Conservation (phyloP, 2,888 invertebrate genomes). For the Drosophila cognata region DNA sequence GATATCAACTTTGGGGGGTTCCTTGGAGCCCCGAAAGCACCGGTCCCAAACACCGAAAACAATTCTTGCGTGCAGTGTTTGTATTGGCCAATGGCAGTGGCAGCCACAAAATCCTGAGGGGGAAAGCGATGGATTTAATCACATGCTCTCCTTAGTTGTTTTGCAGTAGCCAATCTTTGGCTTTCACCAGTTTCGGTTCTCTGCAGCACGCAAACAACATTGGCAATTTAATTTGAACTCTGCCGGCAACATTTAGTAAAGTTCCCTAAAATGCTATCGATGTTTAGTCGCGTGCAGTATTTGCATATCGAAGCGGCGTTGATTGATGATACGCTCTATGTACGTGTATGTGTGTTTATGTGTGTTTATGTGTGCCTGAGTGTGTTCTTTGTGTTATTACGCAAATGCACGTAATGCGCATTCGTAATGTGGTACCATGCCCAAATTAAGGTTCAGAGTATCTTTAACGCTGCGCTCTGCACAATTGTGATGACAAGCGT, state of each 20-base stretch:
- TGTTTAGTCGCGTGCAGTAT: conserved; percentile 57
- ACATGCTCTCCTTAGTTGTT: conserved; percentile 6
- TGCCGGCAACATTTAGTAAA: conserved; percentile 17
- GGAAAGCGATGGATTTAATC: conserved; percentile 19
- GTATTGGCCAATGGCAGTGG: not conserved
- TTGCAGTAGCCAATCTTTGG: conserved; percentile 35
- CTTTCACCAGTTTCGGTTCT: conserved; percentile 8
- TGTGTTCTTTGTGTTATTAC: conserved; percentile 9
- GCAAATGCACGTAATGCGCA: conserved; percentile 70
- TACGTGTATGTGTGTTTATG: conserved; percentile 4
- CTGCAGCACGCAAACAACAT: conserved; percentile 55
- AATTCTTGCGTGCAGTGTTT: conserved; percentile 60
- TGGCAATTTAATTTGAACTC: conserved; percentile 39
- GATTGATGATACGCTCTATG: conserved; percentile 57
- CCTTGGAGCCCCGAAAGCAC: conserved; percentile 42
- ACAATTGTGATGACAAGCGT: conserved; percentile 40
- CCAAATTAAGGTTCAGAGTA: conserved; percentile 7
- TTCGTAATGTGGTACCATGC: conserved; percentile 65
- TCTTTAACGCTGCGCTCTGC: conserved; percentile 24
- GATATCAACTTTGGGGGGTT: conserved; percentile 34
- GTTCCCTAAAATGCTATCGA: conserved; percentile 35
- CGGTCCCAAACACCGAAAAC: conserved; percentile 19
- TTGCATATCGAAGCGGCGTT: conserved; percentile 66
- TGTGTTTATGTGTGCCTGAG: conserved; percentile 10
- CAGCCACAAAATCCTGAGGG: not conserved